Percentiles rank a stretch among this genome's conserved stretches.
Conservation (phyloP, 2,797 vertebrate species). For the Intellagama lesueurii region DNA sequence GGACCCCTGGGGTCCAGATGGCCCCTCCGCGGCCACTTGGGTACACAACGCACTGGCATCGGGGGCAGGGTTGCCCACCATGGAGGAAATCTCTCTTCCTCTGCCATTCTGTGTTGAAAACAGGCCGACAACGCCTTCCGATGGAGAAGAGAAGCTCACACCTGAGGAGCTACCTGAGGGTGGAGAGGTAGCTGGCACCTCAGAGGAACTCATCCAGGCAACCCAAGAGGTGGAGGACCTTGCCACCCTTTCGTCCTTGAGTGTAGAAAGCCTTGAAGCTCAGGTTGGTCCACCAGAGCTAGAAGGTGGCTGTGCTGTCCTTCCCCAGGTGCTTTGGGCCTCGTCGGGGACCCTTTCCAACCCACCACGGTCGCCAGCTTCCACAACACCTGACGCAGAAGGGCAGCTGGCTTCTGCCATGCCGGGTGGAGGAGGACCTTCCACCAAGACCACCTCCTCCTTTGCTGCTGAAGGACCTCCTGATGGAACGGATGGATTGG, state of each 20-base stretch:
- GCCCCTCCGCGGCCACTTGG: background rate
- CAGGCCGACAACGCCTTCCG: rapidly evolving
- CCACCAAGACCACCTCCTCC: slow-evolving; percentile 18
- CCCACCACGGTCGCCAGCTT: background rate
- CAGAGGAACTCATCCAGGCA: background rate
- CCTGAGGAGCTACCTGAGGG: background rate
- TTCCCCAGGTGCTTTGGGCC: slow-evolving; percentile 35
- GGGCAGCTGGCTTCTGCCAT: slow-evolving; percentile 1
- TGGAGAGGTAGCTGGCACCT: no score
- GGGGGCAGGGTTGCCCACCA: rapidly evolving
- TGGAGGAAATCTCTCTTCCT: background rate
- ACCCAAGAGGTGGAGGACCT: background rate
- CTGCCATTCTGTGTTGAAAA: background rate
- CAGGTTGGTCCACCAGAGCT: slow-evolving; percentile 12
- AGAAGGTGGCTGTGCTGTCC: slow-evolving; percentile 25
- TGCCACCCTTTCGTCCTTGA: background rate
- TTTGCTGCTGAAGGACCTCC: slow-evolving; percentile 65
- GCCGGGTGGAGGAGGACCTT: background rate
- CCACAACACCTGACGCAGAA: background rate
- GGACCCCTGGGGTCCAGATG: background rate
- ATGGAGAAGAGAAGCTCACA: background rate
- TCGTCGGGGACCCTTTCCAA: background rate
- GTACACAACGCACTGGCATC: background rate
- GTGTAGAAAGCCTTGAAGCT: slow-evolving; percentile 19
- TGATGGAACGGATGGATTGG: slow-evolving; percentile 71